Evolutionary conservation across 2,888 invertebrate genomes (phyloP).

Genomic region (Buathra laborator): DNA sequence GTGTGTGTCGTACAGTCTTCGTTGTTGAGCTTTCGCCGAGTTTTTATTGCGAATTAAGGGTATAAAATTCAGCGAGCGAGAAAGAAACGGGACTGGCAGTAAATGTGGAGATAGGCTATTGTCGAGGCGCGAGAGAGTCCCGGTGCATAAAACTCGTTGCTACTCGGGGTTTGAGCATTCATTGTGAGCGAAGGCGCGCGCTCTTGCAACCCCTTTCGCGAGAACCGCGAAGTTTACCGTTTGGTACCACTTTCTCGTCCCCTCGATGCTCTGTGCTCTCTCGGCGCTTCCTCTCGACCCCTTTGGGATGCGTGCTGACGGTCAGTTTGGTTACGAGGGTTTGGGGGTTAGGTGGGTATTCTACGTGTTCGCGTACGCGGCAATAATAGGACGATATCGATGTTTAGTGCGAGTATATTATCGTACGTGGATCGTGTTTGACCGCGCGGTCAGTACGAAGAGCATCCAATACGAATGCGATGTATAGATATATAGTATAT

Average conservation of each 20-base stretch:
- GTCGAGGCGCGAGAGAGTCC: conserved; percentile 42
- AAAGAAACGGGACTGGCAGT: conserved; percentile 75
- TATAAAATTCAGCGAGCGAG: conserved; percentile 73
- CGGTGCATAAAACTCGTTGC: conserved; percentile 54
- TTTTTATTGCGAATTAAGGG: conserved; percentile 80
- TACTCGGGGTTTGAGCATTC: background rate
- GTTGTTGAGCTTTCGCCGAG: conserved; percentile 46
- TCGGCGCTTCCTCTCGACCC: background rate
- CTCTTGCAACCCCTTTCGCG: conserved; percentile 4
- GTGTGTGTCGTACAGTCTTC: conserved; percentile 37
- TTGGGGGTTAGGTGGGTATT: background rate
- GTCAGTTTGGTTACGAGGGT: background rate
- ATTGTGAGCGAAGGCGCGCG: conserved; percentile 27
- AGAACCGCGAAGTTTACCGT: background rate
- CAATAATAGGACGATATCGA: conserved; percentile 79
- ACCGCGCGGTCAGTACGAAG: conserved; percentile 71
- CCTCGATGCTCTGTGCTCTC: background rate
- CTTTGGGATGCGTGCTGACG: background rate
- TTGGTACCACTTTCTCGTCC: background rate
- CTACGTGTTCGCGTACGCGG: conserved; percentile 64
- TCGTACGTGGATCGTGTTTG: conserved; percentile 77
- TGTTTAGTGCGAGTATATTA: conserved; percentile 81
- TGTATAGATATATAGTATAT: conserved; percentile 16
- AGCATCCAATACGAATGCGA: conserved; percentile 14
- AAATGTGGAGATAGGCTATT: conserved; percentile 68